Evolutionary conservation across 2,888 invertebrate genomes (phyloP).

Genomic region (Diplazon laetatorius): DNA sequence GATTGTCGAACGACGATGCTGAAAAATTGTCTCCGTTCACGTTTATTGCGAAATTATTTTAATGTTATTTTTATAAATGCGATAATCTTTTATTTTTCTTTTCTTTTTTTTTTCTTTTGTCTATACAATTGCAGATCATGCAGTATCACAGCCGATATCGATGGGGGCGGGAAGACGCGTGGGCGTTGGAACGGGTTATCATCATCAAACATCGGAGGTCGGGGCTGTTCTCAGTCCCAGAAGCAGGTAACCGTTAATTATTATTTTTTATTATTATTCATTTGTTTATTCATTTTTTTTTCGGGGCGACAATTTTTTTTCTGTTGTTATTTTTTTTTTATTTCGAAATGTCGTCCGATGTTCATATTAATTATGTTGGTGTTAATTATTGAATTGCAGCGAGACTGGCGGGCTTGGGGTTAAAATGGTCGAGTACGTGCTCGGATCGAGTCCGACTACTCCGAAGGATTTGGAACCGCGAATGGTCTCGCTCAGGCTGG

Average conservation of each 20-base stretch:
- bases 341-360: too few relatives aligned
- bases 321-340: too few relatives aligned
- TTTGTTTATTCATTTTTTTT: too few relatives aligned
- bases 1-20: too few relatives aligned
- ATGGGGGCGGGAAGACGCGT: conserved; percentile 90
- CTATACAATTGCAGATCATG: conserved; percentile 84
- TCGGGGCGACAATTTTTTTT: too few relatives aligned
- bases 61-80: too few relatives aligned
- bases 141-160: conserved; percentile 88
- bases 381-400: conserved; percentile 86
- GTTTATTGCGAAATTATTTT: conserved; percentile 13
- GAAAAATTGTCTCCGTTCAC: too few relatives aligned
- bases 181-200: conserved; percentile 84
- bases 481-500: conserved; percentile 81
- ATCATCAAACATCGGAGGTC: conserved; percentile 81
- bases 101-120: too few relatives aligned
- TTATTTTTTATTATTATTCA: too few relatives aligned
- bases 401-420: conserved; percentile 96
- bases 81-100: too few relatives aligned
- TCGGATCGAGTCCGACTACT: conserved; percentile 94
- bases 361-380: neutral
- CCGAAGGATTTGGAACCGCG: conserved; percentile 81
- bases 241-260: conserved; percentile 82
- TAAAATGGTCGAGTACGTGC: conserved; percentile 99
- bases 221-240: conserved; percentile 81